phyloP scores from a whole-genome alignment of 92 coral and sea anemone species.

The Parazoanthus swiftii region DNA sequence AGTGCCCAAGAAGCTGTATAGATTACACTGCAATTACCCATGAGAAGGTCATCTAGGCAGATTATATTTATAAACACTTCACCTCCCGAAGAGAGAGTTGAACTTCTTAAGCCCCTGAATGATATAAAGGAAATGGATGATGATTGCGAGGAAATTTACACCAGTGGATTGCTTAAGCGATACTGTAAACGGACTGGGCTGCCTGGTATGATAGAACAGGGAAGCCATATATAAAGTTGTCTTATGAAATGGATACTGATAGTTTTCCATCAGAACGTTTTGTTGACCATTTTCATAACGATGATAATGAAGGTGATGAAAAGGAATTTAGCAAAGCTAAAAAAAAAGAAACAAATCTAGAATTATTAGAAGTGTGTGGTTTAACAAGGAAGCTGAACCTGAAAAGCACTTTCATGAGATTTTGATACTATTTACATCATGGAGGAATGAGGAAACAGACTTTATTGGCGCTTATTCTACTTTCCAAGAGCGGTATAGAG shows the following conservation, averaged over 20 bases:
- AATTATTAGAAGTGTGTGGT: too few relatives aligned
- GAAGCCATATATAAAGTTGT: slow-evolving; percentile 33
- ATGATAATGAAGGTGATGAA: slow-evolving; percentile 27
- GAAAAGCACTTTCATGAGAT: slow-evolving; percentile 38
- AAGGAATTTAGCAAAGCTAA: too few relatives aligned
- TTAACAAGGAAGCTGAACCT: slow-evolving; percentile 9
- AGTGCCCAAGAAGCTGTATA: too few relatives aligned
- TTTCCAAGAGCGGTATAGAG: slow-evolving; percentile 31
- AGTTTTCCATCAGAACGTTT: slow-evolving; percentile 39
- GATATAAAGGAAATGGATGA: slow-evolving; percentile 34
- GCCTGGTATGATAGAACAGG: slow-evolving; percentile 64
- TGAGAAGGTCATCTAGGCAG: slow-evolving; percentile 57
- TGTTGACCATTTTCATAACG: slow-evolving; percentile 42
- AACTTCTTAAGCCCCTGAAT: background rate
- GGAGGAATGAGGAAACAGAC: slow-evolving; percentile 57
- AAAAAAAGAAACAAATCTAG: too few relatives aligned
- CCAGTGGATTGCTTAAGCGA: slow-evolving; percentile 62
- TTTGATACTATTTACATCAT: background rate
- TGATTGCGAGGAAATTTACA: slow-evolving; percentile 61
- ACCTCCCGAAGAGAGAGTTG: slow-evolving; percentile 53
- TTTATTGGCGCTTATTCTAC: slow-evolving; percentile 39
- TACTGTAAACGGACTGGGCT: slow-evolving; percentile 47
- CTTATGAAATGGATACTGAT: slow-evolving; percentile 43
- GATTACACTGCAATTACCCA: slow-evolving; percentile 49
- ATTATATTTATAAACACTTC: slow-evolving; percentile 41